phyloP scores from a whole-genome alignment of 2,113 vertebrate genomes.

The Ornithorhynchus anatinus region DNA sequence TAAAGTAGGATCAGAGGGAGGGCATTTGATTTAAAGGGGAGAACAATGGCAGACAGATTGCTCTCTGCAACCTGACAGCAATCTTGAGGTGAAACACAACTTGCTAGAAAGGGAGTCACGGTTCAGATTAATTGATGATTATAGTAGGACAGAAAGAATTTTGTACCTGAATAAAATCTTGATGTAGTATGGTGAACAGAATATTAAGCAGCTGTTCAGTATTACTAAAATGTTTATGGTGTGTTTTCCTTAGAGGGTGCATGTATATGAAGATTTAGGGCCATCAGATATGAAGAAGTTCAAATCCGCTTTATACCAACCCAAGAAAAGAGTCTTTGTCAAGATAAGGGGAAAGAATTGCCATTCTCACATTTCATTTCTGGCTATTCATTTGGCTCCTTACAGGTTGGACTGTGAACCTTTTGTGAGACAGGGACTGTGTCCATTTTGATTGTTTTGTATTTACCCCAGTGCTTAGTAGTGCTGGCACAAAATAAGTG shows the following conservation, averaged over 20 bases:
- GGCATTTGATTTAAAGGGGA: conserved; percentile 46
- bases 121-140: not conserved
- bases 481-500: no score
- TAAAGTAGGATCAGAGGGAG: conserved; percentile 34
- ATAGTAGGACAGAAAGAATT: conserved; percentile 40
- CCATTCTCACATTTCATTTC: no score
- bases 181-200: not conserved
- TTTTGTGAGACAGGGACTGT: no score
- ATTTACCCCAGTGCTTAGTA: no score
- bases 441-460: no score
- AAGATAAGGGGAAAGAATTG: no score
- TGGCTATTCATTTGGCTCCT: no score
- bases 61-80: conserved; percentile 1
- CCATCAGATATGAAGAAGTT: not conserved
- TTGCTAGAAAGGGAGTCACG: conserved; percentile 18
- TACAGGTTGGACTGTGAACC: no score
- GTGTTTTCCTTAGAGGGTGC: not conserved
- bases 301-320: not conserved
- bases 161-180: not conserved
- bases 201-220: not conserved
- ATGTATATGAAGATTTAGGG: not conserved
- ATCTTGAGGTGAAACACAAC: conserved; percentile 18
- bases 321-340: no score
- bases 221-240: conserved; percentile 2
- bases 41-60: not conserved